Conservation (phyloP, 2,113 vertebrate species). For the Podilymbus podiceps region DNA sequence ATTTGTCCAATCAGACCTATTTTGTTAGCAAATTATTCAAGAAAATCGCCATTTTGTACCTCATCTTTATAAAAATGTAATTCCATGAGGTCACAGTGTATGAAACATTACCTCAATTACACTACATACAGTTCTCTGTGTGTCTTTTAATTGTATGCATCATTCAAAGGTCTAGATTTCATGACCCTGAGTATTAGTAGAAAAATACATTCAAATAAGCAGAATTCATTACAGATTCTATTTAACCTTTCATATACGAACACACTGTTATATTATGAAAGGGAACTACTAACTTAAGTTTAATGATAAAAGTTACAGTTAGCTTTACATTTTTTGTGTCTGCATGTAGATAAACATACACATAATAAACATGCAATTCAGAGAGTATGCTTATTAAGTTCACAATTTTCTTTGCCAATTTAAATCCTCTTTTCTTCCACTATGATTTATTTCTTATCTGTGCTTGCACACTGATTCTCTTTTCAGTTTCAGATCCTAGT, state of each 20-base stretch:
- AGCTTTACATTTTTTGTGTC: not conserved
- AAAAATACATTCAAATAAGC: not conserved
- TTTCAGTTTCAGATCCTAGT: not conserved
- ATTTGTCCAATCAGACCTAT: not conserved
- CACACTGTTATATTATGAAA: not conserved
- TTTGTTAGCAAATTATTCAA: not conserved
- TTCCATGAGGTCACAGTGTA: not conserved
- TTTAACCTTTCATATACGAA: not conserved
- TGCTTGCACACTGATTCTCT: not conserved
- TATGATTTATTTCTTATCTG: not conserved
- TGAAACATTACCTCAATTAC: not conserved
- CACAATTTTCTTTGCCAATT: not conserved
- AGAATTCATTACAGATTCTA: not conserved
- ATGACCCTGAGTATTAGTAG: not conserved
- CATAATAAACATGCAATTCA: not conserved
- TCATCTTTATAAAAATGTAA: not conserved
- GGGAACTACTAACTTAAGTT: not conserved
- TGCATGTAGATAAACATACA: not conserved
- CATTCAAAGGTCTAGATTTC: not conserved
- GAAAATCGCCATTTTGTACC: not conserved
- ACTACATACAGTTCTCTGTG: not conserved
- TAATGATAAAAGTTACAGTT: not conserved
- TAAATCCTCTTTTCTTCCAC: not conserved
- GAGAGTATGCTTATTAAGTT: not conserved
- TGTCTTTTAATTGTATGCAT: not conserved